Evolutionary conservation across 2,888 invertebrate species (phyloP).

Genomic region (Agriopis marginaria): DNA sequence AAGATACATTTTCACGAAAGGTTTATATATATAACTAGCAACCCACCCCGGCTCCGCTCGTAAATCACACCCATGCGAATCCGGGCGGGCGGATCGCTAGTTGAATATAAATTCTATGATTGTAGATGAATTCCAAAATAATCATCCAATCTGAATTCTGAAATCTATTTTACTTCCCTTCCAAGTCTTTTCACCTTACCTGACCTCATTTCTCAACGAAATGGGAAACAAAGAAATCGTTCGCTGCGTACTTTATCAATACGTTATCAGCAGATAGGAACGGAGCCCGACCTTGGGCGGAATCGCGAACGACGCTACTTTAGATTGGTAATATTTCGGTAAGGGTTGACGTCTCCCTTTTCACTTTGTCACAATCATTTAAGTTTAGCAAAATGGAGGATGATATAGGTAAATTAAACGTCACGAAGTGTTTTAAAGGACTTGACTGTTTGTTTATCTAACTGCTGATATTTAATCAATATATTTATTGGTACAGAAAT

Average conservation of each 20-base stretch:
- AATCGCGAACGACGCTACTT: slow-evolving; percentile 31
- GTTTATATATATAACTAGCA: too few species aligned
- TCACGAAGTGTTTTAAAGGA: slow-evolving; percentile 1
- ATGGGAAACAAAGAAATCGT: slow-evolving; percentile 32
- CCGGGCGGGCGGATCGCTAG: too few species aligned
- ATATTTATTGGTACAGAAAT: too few species aligned
- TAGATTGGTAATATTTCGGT: slow-evolving; percentile 27
- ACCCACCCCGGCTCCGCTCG: too few species aligned
- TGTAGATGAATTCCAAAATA: not conserved
- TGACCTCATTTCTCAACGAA: slow-evolving; percentile 26
- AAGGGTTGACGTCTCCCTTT: slow-evolving; percentile 18
- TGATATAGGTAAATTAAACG: slow-evolving; percentile 17
- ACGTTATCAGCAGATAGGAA: slow-evolving; percentile 36
- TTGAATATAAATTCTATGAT: not conserved
- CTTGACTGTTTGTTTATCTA: not conserved
- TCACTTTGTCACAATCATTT: slow-evolving; percentile 24
- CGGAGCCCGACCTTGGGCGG: slow-evolving; percentile 24
- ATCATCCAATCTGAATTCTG: not conserved
- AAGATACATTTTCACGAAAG: too few species aligned
- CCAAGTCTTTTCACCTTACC: slow-evolving; percentile 18
- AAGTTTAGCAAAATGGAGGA: slow-evolving; percentile 10
- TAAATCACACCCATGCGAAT: too few species aligned
- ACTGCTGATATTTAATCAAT: not conserved
- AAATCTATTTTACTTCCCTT: not conserved
- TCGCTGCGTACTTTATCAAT: slow-evolving; percentile 36